Conservation (phyloP, 2,797 vertebrate species). For the Rhabdophis nuchalis region DNA sequence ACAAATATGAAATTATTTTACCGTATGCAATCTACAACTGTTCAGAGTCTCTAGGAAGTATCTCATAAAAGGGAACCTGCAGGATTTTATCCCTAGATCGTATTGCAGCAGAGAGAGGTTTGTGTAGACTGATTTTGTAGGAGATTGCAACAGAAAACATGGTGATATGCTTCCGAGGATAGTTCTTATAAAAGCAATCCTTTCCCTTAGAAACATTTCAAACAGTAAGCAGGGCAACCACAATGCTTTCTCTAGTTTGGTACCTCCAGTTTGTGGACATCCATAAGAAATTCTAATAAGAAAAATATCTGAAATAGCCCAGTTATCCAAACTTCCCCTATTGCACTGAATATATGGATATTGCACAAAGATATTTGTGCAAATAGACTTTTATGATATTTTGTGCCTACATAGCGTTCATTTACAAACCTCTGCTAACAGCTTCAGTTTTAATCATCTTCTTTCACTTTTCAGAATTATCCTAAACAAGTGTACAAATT, state of each 20-base stretch:
- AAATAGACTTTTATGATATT: neutral
- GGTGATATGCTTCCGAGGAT: neutral
- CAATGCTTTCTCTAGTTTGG: neutral
- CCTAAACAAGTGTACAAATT: neutral
- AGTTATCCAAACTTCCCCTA: neutral
- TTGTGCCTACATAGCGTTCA: neutral
- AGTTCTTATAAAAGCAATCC: neutral
- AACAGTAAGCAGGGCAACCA: neutral
- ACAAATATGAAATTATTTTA: neutral
- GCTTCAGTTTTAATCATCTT: neutral
- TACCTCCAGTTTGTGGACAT: neutral
- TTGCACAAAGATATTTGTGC: neutral
- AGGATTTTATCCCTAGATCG: neutral
- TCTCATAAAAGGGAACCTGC: neutral
- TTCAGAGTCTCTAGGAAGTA: neutral
- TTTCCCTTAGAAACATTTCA: neutral
- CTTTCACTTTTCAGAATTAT: neutral
- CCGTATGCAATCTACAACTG: neutral
- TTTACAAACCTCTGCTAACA: neutral
- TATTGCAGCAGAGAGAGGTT: neutral
- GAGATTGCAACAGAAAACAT: neutral
- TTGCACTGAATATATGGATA: too few species aligned
- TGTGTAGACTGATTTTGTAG: neutral
- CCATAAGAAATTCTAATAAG: neutral
- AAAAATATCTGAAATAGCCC: neutral